Evolutionary conservation across 2,797 vertebrate genomes (phyloP).

Genomic region (Gastrophryne carolinensis): DNA sequence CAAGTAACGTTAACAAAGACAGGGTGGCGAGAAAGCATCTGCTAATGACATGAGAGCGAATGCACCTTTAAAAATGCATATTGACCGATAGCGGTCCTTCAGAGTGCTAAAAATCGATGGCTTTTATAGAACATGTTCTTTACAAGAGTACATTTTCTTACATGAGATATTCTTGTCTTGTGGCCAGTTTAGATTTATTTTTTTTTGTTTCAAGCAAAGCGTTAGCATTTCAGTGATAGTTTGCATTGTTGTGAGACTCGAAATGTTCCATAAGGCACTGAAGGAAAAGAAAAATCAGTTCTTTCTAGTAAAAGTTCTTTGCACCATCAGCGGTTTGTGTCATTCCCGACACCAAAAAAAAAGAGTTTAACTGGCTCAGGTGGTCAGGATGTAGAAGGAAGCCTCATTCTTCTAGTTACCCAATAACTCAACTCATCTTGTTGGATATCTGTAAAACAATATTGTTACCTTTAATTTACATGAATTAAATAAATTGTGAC

Average conservation of each 20-base stretch:
- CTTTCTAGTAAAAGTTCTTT: constrained; percentile 88
- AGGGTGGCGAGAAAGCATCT: not conserved
- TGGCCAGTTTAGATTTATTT: constrained; percentile 60
- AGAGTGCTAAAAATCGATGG: constrained; percentile 97
- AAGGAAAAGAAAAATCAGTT: constrained; percentile 86
- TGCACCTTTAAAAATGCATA: constrained; percentile 51
- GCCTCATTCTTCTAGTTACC: constrained; percentile 74
- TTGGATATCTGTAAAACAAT: constrained; percentile 64
- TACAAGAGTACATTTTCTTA: constrained; percentile 62
- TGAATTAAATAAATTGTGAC: not conserved
- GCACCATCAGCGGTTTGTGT: constrained; percentile 87
- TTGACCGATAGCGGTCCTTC: constrained; percentile 66
- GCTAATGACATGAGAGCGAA: constrained; percentile 33
- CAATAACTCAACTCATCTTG: constrained; percentile 60
- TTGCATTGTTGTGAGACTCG: constrained; percentile 94
- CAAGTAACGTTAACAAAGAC: constrained; percentile 15
- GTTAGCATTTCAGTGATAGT: constrained; percentile 88
- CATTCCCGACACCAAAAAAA: constrained; percentile 73
- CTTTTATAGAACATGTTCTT: constrained; percentile 84
- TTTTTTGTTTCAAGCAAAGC: constrained; percentile 86
- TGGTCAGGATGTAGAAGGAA: constrained; percentile 77
- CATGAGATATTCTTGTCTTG: constrained; percentile 63
- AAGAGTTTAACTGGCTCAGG: constrained; percentile 77
- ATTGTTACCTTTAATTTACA: not conserved
- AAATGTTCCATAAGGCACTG: constrained; percentile 99